Evolutionary conservation across 2,113 vertebrate species (phyloP).

Genomic region (Gila orcuttii): DNA sequence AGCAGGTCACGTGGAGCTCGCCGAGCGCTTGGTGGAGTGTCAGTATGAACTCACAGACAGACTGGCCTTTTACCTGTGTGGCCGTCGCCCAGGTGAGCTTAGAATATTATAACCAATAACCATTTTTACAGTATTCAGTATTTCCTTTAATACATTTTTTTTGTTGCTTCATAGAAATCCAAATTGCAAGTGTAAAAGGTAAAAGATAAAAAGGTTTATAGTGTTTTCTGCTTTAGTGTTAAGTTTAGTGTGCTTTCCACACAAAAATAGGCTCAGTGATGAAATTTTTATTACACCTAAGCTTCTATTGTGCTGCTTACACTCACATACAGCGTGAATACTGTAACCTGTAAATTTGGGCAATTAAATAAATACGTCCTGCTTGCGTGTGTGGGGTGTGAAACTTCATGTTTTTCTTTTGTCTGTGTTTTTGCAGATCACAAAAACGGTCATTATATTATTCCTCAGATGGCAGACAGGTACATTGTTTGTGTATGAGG

Average conservation of each 20-base stretch:
- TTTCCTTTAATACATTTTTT: background rate
- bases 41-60: constrained; percentile 98
- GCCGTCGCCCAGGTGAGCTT: constrained; percentile 90
- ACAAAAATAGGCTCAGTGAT: background rate
- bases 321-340: background rate
- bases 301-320: background rate
- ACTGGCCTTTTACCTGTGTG: constrained; percentile 95
- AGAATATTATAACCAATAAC: background rate
- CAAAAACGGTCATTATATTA: constrained; percentile 99
- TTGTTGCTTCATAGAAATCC: background rate
- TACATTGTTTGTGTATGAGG: constrained; percentile 57
- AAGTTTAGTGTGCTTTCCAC: background rate
- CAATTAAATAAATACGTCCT: background rate
- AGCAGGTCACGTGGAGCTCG: constrained; percentile 93
- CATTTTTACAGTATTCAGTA: background rate
- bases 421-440: constrained; percentile 82
- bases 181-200: background rate
- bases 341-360: background rate
- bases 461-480: constrained; percentile 99
- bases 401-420: constrained; percentile 1
- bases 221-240: background rate
- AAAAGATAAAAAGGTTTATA: background rate
- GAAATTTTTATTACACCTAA: background rate
- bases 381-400: background rate
- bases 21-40: constrained; percentile 94